A percentile compares a stretch with the other conserved stretches of the same genome.
Conservation (phyloP, 2,113 vertebrate species). For the Phyllostomus discolor region DNA sequence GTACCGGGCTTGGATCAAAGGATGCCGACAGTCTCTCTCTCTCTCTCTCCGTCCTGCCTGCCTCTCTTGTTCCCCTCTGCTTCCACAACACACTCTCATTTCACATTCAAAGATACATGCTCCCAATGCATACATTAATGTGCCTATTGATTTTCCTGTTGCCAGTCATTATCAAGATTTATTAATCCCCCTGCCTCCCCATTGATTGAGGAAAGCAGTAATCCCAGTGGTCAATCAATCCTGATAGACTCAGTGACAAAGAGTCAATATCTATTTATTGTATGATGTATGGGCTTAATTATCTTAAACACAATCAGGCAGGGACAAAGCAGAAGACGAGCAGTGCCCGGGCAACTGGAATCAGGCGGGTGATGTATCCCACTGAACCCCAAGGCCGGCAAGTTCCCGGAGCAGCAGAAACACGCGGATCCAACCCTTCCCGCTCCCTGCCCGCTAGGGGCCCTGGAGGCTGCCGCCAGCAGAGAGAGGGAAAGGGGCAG, state of each 20-base stretch:
- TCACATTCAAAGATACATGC: constrained; percentile 41
- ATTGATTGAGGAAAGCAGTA: constrained; percentile 76
- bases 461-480: not conserved
- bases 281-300: constrained; percentile 80
- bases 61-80: accelerated
- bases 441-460: not conserved
- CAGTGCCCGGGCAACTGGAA: not conserved
- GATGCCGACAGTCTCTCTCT: not conserved
- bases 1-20: not conserved
- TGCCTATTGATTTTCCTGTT: constrained; percentile 72
- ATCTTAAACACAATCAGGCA: constrained; percentile 65
- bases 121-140: constrained; percentile 74
- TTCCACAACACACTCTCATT: constrained; percentile 35
- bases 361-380: not conserved
- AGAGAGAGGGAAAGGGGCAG: not conserved
- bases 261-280: constrained; percentile 84
- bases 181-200: constrained; percentile 71
- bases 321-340: constrained; percentile 14
- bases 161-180: constrained; percentile 81
- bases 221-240: constrained; percentile 79
- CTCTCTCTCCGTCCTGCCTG: not conserved
- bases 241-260: constrained; percentile 73
- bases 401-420: not conserved
- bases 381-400: not conserved
- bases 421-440: not conserved